phyloP scores from a whole-genome alignment of 2,113 vertebrate species.

The Antechinus stuartii region DNA sequence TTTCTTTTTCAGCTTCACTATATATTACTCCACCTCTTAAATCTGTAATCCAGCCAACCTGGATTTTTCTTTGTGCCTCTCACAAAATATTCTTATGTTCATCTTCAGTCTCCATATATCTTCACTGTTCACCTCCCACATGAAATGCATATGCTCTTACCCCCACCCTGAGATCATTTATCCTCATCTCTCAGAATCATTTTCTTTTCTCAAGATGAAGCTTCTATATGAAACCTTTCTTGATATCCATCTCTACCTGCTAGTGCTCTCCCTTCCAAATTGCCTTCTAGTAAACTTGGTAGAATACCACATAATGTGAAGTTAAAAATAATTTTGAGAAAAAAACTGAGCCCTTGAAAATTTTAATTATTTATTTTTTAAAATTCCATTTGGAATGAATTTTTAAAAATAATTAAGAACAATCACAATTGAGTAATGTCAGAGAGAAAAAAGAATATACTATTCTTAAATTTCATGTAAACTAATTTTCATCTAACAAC shows the following conservation, averaged over 20 bases:
- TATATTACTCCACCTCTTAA: neutral
- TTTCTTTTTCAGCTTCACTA: neutral
- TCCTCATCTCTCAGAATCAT: neutral
- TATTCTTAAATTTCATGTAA: neutral
- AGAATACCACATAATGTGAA: neutral
- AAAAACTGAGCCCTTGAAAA: neutral
- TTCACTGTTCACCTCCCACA: neutral
- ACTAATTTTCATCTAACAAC: neutral
- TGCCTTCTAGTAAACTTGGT: neutral
- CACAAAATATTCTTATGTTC: neutral
- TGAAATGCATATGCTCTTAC: neutral
- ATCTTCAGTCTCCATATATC: neutral
- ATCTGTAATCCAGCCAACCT: neutral
- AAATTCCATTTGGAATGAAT: neutral
- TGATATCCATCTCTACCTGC: neutral
- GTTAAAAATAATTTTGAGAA: neutral
- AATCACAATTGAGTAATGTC: neutral
- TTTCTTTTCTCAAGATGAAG: neutral
- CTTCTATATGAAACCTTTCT: neutral
- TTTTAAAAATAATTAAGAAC: neutral
- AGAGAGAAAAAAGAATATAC: neutral
- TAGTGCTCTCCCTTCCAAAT: neutral
- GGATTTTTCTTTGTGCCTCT: neutral
- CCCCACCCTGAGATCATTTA: neutral
- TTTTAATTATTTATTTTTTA: neutral